Evolutionary conservation across 2,888 invertebrate genomes (phyloP).

Genomic region (Melieria crassipennis): DNA sequence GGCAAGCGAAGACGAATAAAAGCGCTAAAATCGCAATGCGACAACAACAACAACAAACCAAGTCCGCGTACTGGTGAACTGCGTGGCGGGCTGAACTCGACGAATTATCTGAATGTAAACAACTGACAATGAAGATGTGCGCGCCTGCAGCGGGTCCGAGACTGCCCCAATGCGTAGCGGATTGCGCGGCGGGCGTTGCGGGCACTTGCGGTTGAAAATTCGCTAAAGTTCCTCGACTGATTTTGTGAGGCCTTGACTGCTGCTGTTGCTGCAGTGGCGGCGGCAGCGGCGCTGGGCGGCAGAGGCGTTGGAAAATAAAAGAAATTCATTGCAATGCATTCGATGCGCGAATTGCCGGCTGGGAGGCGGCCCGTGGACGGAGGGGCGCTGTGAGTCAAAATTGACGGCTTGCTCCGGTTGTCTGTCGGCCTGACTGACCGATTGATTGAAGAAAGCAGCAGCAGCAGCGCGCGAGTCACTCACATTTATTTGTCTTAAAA

Average conservation of each 20-base stretch:
- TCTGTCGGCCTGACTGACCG: no score
- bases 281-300: slow-evolving; percentile 44
- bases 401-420: no score
- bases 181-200: slow-evolving; percentile 33
- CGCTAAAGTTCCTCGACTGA: slow-evolving; percentile 37
- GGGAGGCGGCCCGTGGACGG: no score
- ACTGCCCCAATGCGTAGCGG: slow-evolving; percentile 42
- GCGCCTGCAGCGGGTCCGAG: slow-evolving; percentile 36
- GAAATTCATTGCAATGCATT: slow-evolving; percentile 33
- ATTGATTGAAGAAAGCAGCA: no score
- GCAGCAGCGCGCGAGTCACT: no score
- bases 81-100: slow-evolving; percentile 27
- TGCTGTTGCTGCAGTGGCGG: not conserved
- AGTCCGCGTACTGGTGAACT: slow-evolving; percentile 14
- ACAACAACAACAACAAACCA: not conserved
- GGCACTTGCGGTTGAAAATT: slow-evolving; percentile 25
- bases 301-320: slow-evolving; percentile 27
- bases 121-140: slow-evolving; percentile 27
- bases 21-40: not conserved
- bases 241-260: slow-evolving; percentile 38
- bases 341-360: slow-evolving; percentile 26
- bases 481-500: no score
- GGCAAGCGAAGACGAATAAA: no score
- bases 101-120: slow-evolving; percentile 40
- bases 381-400: no score